Base-by-base conservation (phyloP, 2,113 vertebrate genomes). In the Micromys minutus region DNA sequence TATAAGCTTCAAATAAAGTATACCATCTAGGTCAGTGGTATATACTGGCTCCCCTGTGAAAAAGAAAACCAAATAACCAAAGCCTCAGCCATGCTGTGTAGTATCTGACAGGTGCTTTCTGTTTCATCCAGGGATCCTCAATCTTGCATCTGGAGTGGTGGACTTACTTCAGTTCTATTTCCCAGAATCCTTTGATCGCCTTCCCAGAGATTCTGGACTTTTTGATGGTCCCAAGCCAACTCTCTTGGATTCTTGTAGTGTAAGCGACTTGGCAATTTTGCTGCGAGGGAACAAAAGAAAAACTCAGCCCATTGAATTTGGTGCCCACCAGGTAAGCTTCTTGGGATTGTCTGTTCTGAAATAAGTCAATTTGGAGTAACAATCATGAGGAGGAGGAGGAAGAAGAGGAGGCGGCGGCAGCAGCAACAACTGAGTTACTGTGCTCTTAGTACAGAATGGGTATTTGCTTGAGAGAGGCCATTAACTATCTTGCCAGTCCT, bases 271-370 rank as follows among this genome's bases (percentile, higher is more conserved):
- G 45, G 99, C 99, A 79, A 99, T 99, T 97, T 97, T 99, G 55
- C 98, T 99, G n/a, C 98, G 98, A 91, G 99, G 99, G 67, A 99
- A 99, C 98, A 99, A 98, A 97, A 98, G 99, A 94, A 99, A 99
- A 97, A 98, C 98, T 8, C 99, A 99, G 29, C 98, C 99, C 45
- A 99, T 99, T 91, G 99, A 99, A 97, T 99, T 99, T 97, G 99
- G 99, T 97, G 99, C 99, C 63, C 99, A 99, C 97, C 99, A 99
- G 98, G 99, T 99, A 92, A 97, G 96, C 59, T 96, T 42, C 26
- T 81, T 96, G 92, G 61, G 34, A 52, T 45, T 80, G 9, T 29
- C 3, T 71, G 11, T 91, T 95, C 94, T 90, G 55, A 90, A 93
- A 84, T 75, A 96, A 95, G 61, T n/a, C 26, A 90, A 29, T 77